A percentile compares a stretch with the other conserved stretches of the same genome.
Conservation (phyloP, 2,113 vertebrate species). For the Notothenia coriiceps region DNA sequence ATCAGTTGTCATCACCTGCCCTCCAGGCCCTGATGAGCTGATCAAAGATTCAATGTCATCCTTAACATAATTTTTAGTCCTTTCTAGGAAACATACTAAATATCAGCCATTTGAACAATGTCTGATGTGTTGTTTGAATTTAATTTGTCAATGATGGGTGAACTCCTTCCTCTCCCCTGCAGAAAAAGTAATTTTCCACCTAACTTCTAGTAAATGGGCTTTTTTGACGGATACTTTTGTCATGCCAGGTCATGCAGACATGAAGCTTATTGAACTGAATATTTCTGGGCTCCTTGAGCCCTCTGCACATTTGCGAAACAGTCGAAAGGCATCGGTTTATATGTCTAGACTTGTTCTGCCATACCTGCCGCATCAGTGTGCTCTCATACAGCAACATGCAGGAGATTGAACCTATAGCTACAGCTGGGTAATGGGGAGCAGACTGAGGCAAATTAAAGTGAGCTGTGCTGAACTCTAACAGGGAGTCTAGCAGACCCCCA, state of each 20-base stretch:
- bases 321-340: conserved; percentile 51
- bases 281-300: conserved; percentile 21
- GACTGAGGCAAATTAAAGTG: conserved; percentile 50
- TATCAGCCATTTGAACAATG: background rate
- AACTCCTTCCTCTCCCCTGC: background rate
- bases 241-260: conserved; percentile 47
- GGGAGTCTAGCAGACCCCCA: conserved; percentile 4
- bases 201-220: background rate
- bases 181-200: background rate
- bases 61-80: background rate
- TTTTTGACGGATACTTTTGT: conserved; percentile 36
- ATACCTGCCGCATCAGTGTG: conserved; percentile 68
- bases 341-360: conserved; percentile 76
- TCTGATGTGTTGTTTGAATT: background rate
- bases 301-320: conserved; percentile 57
- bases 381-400: conserved; percentile 31
- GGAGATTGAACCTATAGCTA: conserved; percentile 35
- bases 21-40: background rate
- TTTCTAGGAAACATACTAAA: background rate
- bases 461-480: conserved; percentile 28
- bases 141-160: background rate
- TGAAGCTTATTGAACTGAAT: conserved; percentile 59
- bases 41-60: conserved; percentile 10
- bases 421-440: conserved; percentile 60
- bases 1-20: conserved; percentile 40